A percentile compares a stretch with the other conserved stretches of the same genome.
phyloP scores from a whole-genome alignment of 2,888 invertebrate genomes.

The Tridacna crocea region DNA sequence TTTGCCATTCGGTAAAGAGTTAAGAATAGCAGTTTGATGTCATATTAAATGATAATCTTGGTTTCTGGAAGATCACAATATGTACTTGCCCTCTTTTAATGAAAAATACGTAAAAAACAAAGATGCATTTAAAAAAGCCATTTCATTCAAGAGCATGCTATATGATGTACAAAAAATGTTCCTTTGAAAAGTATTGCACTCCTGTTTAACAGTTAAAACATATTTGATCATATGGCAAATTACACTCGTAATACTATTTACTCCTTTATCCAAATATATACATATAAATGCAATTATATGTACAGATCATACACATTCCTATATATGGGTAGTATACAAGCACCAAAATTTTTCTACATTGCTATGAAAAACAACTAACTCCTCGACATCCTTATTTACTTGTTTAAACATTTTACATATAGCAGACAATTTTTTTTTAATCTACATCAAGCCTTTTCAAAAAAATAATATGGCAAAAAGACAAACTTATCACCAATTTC shows the following conservation, averaged over 20 bases:
- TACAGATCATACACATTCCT: not conserved
- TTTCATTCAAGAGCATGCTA: not conserved
- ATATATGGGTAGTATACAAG: not conserved
- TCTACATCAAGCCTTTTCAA: not conserved
- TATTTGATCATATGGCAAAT: slow-evolving; percentile 8
- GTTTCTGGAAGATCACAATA: too few relatives aligned
- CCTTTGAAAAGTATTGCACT: slow-evolving; percentile 14
- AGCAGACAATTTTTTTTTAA: not conserved
- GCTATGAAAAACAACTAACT: not conserved
- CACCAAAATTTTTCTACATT: slow-evolving; percentile 3
- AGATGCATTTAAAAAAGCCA: not conserved
- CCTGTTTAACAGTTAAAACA: slow-evolving; percentile 5
- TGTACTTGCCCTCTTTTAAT: too few relatives aligned
- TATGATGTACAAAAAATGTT: not conserved
- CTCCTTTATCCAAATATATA: not conserved
- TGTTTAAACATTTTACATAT: not conserved
- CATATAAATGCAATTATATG: not conserved
- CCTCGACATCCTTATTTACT: not conserved
- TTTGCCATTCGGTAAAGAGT: too few relatives aligned
- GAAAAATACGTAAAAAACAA: not conserved
- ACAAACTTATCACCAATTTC: slow-evolving; percentile 1
- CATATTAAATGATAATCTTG: not conserved
- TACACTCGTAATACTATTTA: not conserved
- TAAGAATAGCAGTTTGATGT: not conserved
- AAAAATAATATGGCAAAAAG: not conserved